Conservation (phyloP, 2,888 invertebrate genomes). For the Eupithecia abbreviata region DNA sequence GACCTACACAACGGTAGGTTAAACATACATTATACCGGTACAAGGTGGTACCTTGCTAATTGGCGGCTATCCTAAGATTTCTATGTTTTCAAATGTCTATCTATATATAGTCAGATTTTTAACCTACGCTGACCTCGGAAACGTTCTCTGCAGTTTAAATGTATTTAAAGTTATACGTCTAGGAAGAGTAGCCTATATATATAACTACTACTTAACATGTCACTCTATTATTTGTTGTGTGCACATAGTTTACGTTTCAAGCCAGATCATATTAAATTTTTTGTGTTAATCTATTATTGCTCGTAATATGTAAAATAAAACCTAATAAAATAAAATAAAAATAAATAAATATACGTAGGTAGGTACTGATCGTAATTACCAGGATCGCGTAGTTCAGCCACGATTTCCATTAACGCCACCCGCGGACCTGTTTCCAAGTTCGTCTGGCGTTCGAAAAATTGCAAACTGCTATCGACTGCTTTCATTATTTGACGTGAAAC, state of each 20-base stretch:
- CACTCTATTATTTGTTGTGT: too few species aligned
- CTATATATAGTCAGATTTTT: too few species aligned
- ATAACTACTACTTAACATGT: too few species aligned
- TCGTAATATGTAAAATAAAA: too few species aligned
- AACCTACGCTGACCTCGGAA: background rate
- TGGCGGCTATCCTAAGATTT: background rate
- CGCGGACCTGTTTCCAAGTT: constrained; percentile 81
- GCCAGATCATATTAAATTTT: too few species aligned
- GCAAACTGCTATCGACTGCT: constrained; percentile 78
- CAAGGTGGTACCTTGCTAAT: background rate
- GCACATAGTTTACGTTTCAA: too few species aligned
- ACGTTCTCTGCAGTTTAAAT: background rate
- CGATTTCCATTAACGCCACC: constrained; percentile 90
- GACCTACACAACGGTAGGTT: too few species aligned
- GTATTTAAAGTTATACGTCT: background rate
- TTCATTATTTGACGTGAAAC: constrained; percentile 75
- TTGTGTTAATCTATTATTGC: too few species aligned
- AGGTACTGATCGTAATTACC: constrained; percentile 58
- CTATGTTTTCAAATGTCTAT: background rate
- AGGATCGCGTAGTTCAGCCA: constrained; percentile 88
- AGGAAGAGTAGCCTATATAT: too few species aligned
- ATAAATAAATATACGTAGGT: too few species aligned
- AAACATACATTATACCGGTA: background rate
- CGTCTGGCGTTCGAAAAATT: constrained; percentile 85
- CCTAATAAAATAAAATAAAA: too few species aligned